Base-by-base conservation (phyloP, 92 coral and sea anemone species). In the Scolanthus callimorphus region DNA sequence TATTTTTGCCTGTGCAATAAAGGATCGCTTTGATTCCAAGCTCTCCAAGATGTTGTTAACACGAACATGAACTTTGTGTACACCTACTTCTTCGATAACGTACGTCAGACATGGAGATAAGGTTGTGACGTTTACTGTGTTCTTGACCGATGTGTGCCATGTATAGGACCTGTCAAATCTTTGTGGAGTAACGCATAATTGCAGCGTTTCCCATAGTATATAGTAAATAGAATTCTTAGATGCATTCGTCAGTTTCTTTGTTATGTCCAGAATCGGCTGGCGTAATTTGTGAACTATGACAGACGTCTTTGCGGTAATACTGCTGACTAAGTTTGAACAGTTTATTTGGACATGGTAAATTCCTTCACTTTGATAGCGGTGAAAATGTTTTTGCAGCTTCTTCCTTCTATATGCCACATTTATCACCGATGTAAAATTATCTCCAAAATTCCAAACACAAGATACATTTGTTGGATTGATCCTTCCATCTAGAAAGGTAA, bases 401-500 rank as follows among this genome's bases (percentile, higher is more conserved):
- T 29, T 19, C 0, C 57, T 20, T 15, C 20, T 27, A 20, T 49
- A 3, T 30, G 29, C 13, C 17, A 56, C 21, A n/a, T 24, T 49
- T 1, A 54, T 20, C 4, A 19, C 22, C 6, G 17, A 31, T 4
- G 45, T 49, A 8, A 28, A 59, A n/a, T 63, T 69, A 31, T 88
- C 86, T 10, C 90, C 90, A 57, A 88, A 88, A 3, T 30, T n/a
- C 96, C 96, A 82, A 0, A 31, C 37, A 27, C 96, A 88, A 10
- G 74, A 51, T 0, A 73, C 83, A 59, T 83, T 49, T 10, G 84
- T 77, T 11, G 95, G 89, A 10, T 29, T 20, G 27, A 61, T 38
- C 11, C 47, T 26, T 1, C 27, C 11, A 38, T 20, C 21, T 39
- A 20, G 0, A n/a, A 69, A 55, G 20, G 26, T 31, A 19, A 69